phyloP scores from a whole-genome alignment of 1,140 invertebrate genomes.

The Macrobrachium nipponense region DNA sequence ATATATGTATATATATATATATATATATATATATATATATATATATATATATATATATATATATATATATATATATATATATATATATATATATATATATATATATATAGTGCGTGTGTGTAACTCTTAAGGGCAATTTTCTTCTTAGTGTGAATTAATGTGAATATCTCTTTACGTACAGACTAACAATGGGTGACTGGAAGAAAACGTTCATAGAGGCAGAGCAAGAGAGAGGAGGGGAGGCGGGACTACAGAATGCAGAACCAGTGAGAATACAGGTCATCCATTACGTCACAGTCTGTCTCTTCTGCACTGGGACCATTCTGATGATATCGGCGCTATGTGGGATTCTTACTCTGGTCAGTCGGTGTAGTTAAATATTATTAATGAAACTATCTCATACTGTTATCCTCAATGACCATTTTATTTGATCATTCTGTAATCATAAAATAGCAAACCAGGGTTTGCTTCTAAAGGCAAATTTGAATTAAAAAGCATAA shows the following conservation, averaged over 20 bases:
- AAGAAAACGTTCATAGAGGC: slow-evolving; percentile 50
- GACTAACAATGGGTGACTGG: slow-evolving; percentile 1
- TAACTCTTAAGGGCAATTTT: too few relatives aligned
- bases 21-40: too few relatives aligned
- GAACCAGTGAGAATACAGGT: slow-evolving; percentile 17
- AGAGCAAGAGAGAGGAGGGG: slow-evolving; percentile 25
- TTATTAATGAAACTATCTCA: too few relatives aligned
- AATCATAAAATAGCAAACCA: too few relatives aligned
- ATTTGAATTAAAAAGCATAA: too few relatives aligned
- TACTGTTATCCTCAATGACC: too few relatives aligned
- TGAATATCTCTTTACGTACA: not conserved
- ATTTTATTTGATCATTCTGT: too few relatives aligned
- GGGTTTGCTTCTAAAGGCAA: too few relatives aligned
- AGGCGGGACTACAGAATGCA: not conserved
- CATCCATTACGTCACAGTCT: slow-evolving; percentile 37
- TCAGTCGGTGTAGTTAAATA: not conserved
- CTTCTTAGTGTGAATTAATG: not conserved
- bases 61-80: too few relatives aligned
- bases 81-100: not conserved
- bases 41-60: too few relatives aligned
- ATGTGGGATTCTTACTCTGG: not conserved
- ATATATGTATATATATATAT: too few relatives aligned
- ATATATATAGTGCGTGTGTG: too few relatives aligned
- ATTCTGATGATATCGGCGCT: slow-evolving; percentile 25
- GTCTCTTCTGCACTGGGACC: slow-evolving; percentile 32